These are phyloP conservation scores for Silurus lanzhouensis DNA, from an alignment of 2,797 vertebrate genomes.

Conservation along the genomic window DNA sequence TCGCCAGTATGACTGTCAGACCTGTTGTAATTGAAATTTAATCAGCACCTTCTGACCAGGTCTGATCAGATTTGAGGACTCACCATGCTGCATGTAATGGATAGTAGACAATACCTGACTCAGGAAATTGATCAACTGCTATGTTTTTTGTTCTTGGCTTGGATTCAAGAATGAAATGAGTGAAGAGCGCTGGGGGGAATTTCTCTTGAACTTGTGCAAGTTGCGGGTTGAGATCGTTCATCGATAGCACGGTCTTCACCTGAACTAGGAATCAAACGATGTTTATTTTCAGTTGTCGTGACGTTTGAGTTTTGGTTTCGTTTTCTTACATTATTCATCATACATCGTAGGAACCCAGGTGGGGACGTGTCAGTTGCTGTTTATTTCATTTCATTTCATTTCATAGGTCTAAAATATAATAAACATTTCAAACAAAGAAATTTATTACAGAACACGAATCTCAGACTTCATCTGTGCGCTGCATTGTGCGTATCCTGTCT, in stretches of 20 bases:
- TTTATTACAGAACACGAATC: neutral
- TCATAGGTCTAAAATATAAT: conserved; percentile 38
- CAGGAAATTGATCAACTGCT: neutral
- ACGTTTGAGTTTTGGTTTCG: conserved; percentile 42
- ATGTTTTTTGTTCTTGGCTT: conserved; percentile 52
- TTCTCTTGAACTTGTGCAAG: conserved; percentile 63
- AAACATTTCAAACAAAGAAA: conserved; percentile 1
- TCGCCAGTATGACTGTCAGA: neutral
- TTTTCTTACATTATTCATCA: conserved; percentile 22
- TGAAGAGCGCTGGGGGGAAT: conserved; percentile 50
- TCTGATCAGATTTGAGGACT: neutral
- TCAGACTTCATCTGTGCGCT: neutral
- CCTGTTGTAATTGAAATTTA: neutral
- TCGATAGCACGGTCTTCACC: conserved; percentile 57
- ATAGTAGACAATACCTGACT: neutral
- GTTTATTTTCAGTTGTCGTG: neutral
- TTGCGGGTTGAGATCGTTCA: conserved; percentile 47
- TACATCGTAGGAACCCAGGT: neutral
- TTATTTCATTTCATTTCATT: conserved; percentile 38
- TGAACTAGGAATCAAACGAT: neutral
- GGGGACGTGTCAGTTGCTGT: neutral
- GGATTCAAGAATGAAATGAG: conserved; percentile 63
- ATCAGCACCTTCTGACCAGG: neutral
- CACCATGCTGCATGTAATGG: neutral
- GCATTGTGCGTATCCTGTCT: neutral